A percentile compares a stretch with the other conserved stretches of the same genome.
phyloP scores from a whole-genome alignment of 2,888 invertebrate species.

The Chromoteleia sp. region DNA sequence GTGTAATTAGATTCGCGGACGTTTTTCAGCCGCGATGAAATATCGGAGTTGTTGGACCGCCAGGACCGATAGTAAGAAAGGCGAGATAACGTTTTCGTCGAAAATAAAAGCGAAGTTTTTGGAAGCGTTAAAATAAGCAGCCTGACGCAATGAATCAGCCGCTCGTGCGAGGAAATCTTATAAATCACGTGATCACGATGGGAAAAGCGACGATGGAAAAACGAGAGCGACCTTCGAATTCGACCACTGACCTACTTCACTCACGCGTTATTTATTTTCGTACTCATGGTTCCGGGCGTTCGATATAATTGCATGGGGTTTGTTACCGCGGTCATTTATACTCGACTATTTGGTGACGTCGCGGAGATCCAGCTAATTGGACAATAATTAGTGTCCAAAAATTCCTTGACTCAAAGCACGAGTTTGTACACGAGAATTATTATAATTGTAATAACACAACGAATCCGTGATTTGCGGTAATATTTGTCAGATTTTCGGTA shows the following conservation, averaged over 20 bases:
- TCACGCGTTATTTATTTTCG: constrained; percentile 46
- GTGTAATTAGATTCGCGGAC: no score
- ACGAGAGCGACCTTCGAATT: constrained; percentile 61
- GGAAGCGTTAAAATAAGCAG: not conserved
- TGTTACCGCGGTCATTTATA: constrained; percentile 1
- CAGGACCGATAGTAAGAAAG: no score
- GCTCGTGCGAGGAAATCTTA: constrained; percentile 22
- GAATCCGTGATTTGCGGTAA: no score
- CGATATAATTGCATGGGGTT: constrained; percentile 37
- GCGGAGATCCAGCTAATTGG: no score
- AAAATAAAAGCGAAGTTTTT: not conserved
- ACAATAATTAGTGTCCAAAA: no score
- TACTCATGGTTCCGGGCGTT: constrained; percentile 27
- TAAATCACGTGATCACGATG: constrained; percentile 17
- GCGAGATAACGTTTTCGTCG: not conserved
- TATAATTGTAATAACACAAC: no score
- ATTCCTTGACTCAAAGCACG: no score
- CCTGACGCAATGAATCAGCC: constrained; percentile 7
- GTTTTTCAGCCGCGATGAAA: no score
- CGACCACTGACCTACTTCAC: constrained; percentile 56
- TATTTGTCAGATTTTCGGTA: no score
- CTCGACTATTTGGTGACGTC: constrained; percentile 17
- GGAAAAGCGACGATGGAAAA: constrained; percentile 49
- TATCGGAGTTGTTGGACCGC: no score
- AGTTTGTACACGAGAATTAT: no score